These are phyloP conservation scores for Coregonus suidteri DNA, from an alignment of 2,797 vertebrate genomes.

Conservation along the genomic window DNA sequence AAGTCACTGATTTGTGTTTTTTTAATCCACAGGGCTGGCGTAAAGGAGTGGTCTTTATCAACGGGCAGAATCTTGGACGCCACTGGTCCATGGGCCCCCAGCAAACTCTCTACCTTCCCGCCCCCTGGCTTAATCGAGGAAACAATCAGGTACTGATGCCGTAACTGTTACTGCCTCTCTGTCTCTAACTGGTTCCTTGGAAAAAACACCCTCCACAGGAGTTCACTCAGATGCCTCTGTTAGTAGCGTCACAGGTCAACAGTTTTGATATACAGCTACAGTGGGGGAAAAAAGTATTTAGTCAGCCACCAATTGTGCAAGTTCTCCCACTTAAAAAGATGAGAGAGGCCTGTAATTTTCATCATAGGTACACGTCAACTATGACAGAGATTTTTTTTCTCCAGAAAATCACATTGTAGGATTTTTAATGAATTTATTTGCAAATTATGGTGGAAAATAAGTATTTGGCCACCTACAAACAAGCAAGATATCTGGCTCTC, in stretches of 20 bases:
- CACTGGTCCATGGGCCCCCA: conserved; percentile 91
- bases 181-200: not conserved
- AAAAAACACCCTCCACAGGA: not conserved
- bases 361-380: too few species aligned
- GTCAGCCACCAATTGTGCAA: too few species aligned
- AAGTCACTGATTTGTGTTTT: not conserved
- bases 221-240: not conserved
- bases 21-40: conserved; percentile 81
- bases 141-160: conserved; percentile 80
- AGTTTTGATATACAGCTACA: conserved; percentile 10
- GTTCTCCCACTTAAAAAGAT: too few species aligned
- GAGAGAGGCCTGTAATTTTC: too few species aligned
- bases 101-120: conserved; percentile 88
- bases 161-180: not conserved
- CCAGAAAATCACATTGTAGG: too few species aligned
- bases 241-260: conserved; percentile 12
- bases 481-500: too few species aligned
- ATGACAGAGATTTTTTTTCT: too few species aligned
- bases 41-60: conserved; percentile 89
- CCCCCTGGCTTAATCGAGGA: conserved; percentile 82
- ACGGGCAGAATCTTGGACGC: conserved; percentile 74
- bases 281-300: too few species aligned
- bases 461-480: too few species aligned
- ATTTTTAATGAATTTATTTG: too few species aligned
- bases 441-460: too few species aligned